Base-by-base conservation (phyloP, 2,888 invertebrate genomes). In the Heterodera filipjevi region DNA sequence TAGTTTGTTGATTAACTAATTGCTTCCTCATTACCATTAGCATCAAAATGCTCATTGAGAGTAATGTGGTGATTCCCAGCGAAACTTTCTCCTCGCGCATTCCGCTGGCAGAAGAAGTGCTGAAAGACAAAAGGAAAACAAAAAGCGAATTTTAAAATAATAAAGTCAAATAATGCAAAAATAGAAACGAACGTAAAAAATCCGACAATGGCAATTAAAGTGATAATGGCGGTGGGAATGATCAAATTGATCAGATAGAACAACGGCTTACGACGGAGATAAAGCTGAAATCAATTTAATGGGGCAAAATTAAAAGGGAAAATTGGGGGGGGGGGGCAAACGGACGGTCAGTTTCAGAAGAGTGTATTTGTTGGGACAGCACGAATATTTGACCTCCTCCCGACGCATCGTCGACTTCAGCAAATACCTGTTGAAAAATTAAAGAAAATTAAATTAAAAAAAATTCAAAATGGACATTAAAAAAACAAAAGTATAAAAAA, bases 31-130 rank as follows among this genome's bases (percentile, higher is more conserved):
- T n/a, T n/a, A 81, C 90, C 82, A 91, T 89, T 78, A 91, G 84
- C 90, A 91, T 90, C 81, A 91, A 89, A 80, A 91, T 90, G 44
- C 90, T 90, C 87, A 91, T 90, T 5, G 91, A 90, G 77, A 90
- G 82, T n/a, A 82, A 71, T 2, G 90, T 90, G 0, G 91, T 91
- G 81, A 91, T 90, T 64, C 90, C 90, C 33, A 91, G 87, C 0
- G 90, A 90, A 59, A 91, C 90, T 85, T 91, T 91, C 85, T 91
- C 91, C 74, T 88, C 88, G 32, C 88, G 77, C 87, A 87, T 88
- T 33, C 91, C 91, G 71, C 89, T 90, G 2, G 89, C 89, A 49
- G 90, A 90, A 1, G 90, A 90, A 30, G 90, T 88, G 46, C 86
- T 86, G 78, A 70, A 86, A n/a, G 27, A 1, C 73, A 53, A 66